Base-by-base conservation (phyloP, 2,797 vertebrate genomes). In the Gadopsis bispinosus region DNA sequence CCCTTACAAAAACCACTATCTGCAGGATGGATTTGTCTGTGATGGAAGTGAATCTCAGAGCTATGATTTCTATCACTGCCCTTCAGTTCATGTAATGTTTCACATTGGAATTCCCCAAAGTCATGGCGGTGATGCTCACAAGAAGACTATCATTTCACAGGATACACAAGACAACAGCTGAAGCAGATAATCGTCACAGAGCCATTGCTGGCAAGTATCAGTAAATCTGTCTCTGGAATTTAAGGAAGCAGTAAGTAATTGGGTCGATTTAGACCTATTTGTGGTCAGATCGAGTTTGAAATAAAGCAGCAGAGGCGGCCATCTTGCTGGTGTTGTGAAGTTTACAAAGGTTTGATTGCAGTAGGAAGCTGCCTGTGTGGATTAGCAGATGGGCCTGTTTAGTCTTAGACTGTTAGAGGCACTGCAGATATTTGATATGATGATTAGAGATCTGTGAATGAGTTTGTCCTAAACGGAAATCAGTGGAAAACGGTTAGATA, bases 181-280 rank as follows among this genome's bases (percentile, higher is more conserved):
- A 84, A 81, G 75, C 68, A 77, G 77, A 85, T 65, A 68, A 60
- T 76, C 73, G 87, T 90, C 79, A 39, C 69, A 22, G n/a, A 61
- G 55, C 61, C 80, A 26, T 69, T 62, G 62, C 92, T 93, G 91
- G 87, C 87, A 83, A 88, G 83, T 80, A 89, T 94, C 90, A 91
- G 74, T 84, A 75, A 80, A 89, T 90, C 81, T 69, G 71, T 55
- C 80, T 68, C 2, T 61, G 89, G 80, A 80, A 83, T 87, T 92
- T 91, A 86, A 90, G 90, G 93, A 94, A 90, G 85, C 89, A 90
- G 74, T 94, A 93, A 94, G 93, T 95, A 95, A 95, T 94, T 95
- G 92, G 81, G 84, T 92, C 84, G 90, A 89, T 94, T 94, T 93
- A 90, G 88, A 75, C 82, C 91, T 89, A 89, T 92, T 95, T 95